These are phyloP conservation scores for Geococcyx californianus DNA, from an alignment of 2,113 vertebrate species.

Conservation along the genomic window DNA sequence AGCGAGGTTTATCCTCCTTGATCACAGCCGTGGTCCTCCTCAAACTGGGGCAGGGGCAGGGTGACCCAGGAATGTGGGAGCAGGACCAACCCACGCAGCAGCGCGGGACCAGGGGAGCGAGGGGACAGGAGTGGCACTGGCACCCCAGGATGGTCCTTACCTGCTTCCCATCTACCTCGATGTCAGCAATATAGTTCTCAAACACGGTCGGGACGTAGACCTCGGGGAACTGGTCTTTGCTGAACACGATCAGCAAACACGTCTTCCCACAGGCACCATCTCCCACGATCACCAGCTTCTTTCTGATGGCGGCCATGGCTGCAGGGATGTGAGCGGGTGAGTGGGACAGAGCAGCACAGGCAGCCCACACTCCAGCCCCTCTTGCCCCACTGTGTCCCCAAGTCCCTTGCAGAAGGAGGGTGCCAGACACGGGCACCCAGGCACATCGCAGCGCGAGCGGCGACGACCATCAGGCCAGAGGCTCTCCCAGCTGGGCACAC, in stretches of 20 bases:
- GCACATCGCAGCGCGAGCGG: background rate
- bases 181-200: constrained; percentile 98
- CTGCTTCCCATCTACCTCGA: constrained; percentile 97
- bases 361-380: background rate
- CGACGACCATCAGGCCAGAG: background rate
- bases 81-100: rapidly evolving
- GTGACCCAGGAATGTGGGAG: background rate
- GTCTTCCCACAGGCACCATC: constrained; percentile 97
- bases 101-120: rapidly evolving
- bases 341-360: background rate
- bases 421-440: rapidly evolving
- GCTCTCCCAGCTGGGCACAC: background rate
- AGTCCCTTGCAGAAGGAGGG: rapidly evolving
- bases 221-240: constrained; percentile 97
- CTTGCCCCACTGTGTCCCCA: background rate
- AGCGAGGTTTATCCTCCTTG: background rate
- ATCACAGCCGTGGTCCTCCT: background rate
- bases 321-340: background rate
- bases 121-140: rapidly evolving
- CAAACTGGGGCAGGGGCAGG: background rate
- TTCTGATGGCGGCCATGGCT: constrained; percentile 96
- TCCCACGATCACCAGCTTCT: constrained; percentile 98
- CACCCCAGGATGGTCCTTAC: background rate
- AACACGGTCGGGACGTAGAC: constrained; percentile 98
- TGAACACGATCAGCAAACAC: constrained; percentile 97